These are phyloP conservation scores for Pangasius mekongensis DNA, from an alignment of 2,797 vertebrate species.

Conservation along the genomic window DNA sequence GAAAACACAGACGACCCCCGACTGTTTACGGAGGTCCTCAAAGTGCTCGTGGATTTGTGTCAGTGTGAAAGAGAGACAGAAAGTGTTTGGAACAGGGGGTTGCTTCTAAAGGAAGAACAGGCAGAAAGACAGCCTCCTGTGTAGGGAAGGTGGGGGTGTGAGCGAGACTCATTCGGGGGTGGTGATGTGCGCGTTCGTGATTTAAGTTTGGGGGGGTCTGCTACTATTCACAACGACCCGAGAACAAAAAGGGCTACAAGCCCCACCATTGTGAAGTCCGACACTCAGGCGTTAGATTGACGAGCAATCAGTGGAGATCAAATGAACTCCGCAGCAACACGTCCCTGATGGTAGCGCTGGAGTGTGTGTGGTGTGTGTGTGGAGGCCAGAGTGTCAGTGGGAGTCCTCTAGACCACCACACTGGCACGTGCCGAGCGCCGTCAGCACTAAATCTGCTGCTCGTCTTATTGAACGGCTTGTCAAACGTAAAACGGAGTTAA, in stretches of 20 bases:
- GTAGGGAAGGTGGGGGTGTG: constrained; percentile 10
- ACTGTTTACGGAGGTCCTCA: constrained; percentile 68
- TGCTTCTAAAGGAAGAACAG: constrained; percentile 37
- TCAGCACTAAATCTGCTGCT: constrained; percentile 36
- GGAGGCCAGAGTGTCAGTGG: constrained; percentile 46
- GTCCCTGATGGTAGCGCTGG: constrained; percentile 57
- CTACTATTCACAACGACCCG: constrained; percentile 65
- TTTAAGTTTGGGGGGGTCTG: constrained; percentile 53
- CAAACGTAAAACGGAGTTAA: neutral
- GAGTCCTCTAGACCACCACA: constrained; percentile 49
- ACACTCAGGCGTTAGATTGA: constrained; percentile 47
- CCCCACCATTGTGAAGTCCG: constrained; percentile 68
- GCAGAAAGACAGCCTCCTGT: constrained; percentile 32
- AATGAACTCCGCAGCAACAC: constrained; percentile 64
- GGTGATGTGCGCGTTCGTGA: constrained; percentile 62
- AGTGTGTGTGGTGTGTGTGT: constrained; percentile 44
- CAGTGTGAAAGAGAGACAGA: constrained; percentile 54
- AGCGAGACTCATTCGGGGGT: constrained; percentile 30
- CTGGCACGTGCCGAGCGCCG: constrained; percentile 50
- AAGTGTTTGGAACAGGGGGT: constrained; percentile 51
- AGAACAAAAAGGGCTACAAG: constrained; percentile 72
- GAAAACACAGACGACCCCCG: constrained; percentile 75
- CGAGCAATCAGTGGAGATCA: constrained; percentile 61
- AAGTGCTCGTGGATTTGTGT: constrained; percentile 58
- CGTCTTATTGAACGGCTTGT: constrained; percentile 3